Conservation (phyloP, 2,888 invertebrate genomes). For the Cataglyphis cursor region DNA sequence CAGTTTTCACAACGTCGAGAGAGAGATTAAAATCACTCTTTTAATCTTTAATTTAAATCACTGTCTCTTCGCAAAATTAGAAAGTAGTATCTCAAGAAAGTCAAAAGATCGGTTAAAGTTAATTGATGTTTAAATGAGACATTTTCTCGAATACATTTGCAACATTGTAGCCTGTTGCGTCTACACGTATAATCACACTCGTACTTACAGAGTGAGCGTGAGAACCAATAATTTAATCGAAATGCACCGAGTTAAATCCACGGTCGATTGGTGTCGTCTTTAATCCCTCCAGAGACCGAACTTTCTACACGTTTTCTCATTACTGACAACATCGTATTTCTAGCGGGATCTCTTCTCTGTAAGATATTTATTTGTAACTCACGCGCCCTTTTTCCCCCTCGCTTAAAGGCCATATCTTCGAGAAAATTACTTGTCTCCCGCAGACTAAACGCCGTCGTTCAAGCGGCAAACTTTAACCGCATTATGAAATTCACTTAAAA, state of each 20-base stretch:
- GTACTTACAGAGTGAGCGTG: not conserved
- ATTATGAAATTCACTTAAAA: conserved; percentile 60
- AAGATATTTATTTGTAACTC: conserved; percentile 42
- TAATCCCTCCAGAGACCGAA: conserved; percentile 12
- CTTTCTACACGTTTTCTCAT: conserved; percentile 12
- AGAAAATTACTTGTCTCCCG: conserved; percentile 54
- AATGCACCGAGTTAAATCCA: not conserved
- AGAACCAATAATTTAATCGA: conserved; percentile 8
- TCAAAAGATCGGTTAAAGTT: not conserved
- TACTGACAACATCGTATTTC: not conserved
- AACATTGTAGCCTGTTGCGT: not conserved
- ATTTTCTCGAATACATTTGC: not conserved
- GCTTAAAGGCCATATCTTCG: conserved; percentile 7
- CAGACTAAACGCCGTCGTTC: conserved; percentile 44
- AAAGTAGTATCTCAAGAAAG: not conserved
- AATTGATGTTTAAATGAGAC: not conserved
- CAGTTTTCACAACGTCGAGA: not conserved
- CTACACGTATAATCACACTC: not conserved
- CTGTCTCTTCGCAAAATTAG: not conserved
- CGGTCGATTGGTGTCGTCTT: not conserved
- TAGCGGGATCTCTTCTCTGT: not conserved
- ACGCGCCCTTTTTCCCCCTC: not conserved
- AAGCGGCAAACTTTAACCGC: conserved; percentile 55
- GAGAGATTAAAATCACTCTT: too few relatives aligned
- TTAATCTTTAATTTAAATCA: conserved; percentile 5